phyloP scores from a whole-genome alignment of 2,113 vertebrate genomes.

The Colistium nudipinnis region DNA sequence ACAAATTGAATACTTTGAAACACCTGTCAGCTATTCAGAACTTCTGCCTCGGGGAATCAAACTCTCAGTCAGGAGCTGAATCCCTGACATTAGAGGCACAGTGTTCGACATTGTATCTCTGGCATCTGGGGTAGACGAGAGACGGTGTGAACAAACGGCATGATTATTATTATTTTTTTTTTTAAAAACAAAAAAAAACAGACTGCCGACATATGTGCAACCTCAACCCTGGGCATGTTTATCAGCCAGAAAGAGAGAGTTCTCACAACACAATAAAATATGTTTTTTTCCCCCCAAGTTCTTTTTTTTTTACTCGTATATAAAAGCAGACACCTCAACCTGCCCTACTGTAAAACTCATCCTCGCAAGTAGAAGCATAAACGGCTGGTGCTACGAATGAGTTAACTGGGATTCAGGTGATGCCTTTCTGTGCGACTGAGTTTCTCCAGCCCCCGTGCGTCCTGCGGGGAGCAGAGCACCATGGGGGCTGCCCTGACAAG shows the following conservation, averaged over 20 bases:
- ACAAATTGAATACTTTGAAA: constrained; percentile 78
- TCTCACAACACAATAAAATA: constrained; percentile 43
- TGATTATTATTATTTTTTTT: no score
- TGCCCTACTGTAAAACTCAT: constrained; percentile 17
- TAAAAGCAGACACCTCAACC: constrained; percentile 33
- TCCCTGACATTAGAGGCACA: constrained; percentile 61
- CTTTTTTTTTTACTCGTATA: constrained; percentile 19
- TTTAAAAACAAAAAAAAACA: constrained; percentile 16
- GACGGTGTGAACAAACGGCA: constrained; percentile 24
- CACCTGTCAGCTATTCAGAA: constrained; percentile 71
- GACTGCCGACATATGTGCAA: constrained; percentile 54
- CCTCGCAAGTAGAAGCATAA: constrained; percentile 16
- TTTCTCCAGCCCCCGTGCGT: constrained; percentile 43
- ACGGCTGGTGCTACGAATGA: constrained; percentile 59
- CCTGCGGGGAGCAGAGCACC: constrained; percentile 67
- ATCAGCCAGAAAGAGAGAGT: constrained; percentile 42
- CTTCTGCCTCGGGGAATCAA: constrained; percentile 74
- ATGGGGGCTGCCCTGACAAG: constrained; percentile 78
- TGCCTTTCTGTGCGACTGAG: constrained; percentile 66
- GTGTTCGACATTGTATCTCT: constrained; percentile 50
- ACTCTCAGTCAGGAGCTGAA: constrained; percentile 59
- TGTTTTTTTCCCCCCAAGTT: constrained; percentile 34
- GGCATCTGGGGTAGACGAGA: constrained; percentile 39
- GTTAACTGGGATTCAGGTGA: constrained; percentile 58
- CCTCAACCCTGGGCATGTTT: constrained; percentile 46